Evolutionary conservation across 2,888 invertebrate genomes (phyloP), one percentile per base, ranked within the genome.

Genomic region (Drosophila anceps): DNA sequence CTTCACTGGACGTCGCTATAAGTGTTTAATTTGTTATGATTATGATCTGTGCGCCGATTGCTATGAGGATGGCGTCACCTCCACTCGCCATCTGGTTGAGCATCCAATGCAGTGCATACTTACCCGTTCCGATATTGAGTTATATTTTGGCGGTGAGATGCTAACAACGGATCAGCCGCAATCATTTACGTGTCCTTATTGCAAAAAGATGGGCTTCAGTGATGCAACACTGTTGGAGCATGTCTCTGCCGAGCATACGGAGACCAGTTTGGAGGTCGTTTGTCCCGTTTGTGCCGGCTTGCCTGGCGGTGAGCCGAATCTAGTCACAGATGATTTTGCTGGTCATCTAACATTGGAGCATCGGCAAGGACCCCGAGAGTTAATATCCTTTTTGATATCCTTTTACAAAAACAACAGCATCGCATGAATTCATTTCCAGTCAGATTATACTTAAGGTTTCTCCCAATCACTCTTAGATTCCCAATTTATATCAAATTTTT

Each of bases 41-140:
- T 99, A 98, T 94, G 99, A 99, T 95, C 95, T 99, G 91, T 99
- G 99, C 94, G 97, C 98, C 91, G 95, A 96, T 91, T 99, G 99
- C 93, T 98, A 97, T 94, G 98, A 99, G 93, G 96, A 96, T 90
- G 97, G 97, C 91, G 97, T 97, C 81, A 97, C 96, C 78, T 97
- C 97, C 89, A 97, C 97, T 83, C 95, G 98, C 91, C 99, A 99
- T 94, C 96, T 97, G 85, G 96, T 97, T 90, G 98, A 98, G 93
- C 99, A 99, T 94, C 98, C 99, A 69, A 98, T 99, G 97, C 99
- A 99, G 94, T 99, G 99, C 94, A 98, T 99, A 91, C 95, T 99
- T 92, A 98, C 99, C 86, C 95, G 98, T 94, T 96, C 97, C 93
- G 99, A 99, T 94, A 98, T 97, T 95, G 98, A 98, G 94, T 94